phyloP scores from a whole-genome alignment of 2,113 vertebrate genomes.

The Arenaria interpres region DNA sequence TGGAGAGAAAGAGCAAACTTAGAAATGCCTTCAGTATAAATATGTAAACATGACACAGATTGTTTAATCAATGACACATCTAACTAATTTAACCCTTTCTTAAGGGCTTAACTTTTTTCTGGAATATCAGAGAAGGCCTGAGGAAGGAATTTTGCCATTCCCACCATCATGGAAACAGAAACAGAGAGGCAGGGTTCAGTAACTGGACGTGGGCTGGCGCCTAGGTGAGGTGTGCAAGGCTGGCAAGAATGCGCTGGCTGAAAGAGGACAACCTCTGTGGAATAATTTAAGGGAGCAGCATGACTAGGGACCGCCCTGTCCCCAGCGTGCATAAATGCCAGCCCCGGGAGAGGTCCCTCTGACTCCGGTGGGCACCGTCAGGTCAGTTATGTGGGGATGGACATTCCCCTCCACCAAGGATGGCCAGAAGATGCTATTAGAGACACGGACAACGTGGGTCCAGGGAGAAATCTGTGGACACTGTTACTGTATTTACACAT shows the following conservation, averaged over 20 bases:
- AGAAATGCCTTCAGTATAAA: slow-evolving; percentile 3
- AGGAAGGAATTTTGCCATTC: not conserved
- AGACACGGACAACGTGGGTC: accelerated
- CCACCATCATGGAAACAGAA: not conserved
- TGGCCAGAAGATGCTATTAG: not conserved
- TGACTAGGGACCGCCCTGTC: not conserved
- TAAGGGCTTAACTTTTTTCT: not conserved
- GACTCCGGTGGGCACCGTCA: not conserved
- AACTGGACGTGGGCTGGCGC: not conserved
- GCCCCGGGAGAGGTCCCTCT: not conserved
- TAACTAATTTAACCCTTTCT: not conserved
- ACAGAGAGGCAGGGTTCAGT: not conserved
- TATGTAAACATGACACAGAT: not conserved
- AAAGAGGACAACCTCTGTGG: not conserved
- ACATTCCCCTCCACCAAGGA: not conserved
- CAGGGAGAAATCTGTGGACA: not conserved
- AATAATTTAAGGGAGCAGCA: not conserved
- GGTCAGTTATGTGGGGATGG: not conserved
- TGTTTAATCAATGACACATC: not conserved
- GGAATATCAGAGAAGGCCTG: not conserved
- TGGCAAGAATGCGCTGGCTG: not conserved
- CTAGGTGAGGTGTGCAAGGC: not conserved
- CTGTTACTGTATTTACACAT: not conserved
- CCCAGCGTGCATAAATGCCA: not conserved
- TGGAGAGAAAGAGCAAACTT: not conserved